Conservation (phyloP, 2,888 invertebrate species). For the Sarcophaga subvicina region DNA sequence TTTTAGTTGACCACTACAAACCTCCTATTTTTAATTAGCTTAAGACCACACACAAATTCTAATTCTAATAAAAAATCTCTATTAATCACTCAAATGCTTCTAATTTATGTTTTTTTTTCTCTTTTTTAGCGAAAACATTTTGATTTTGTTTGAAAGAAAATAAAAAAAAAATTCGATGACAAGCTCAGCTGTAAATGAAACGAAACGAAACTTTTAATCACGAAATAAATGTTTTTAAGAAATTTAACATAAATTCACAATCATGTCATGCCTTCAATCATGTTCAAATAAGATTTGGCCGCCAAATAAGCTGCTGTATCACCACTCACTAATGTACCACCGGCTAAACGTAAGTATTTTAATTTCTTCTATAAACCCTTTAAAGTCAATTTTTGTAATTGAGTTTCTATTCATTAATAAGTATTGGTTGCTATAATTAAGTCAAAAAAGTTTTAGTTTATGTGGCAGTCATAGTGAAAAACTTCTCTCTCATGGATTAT, state of each 20-base stretch:
- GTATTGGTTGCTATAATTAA: constrained; percentile 55
- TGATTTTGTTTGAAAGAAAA: no score
- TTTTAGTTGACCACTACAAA: no score
- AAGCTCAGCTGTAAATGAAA: background rate
- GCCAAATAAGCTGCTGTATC: constrained; percentile 11
- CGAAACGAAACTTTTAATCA: constrained; percentile 50
- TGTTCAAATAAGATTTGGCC: constrained; percentile 42
- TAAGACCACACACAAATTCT: background rate
- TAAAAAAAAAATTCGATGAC: background rate
- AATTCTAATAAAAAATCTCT: background rate
- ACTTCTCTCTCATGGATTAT: constrained; percentile 67
- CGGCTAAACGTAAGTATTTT: background rate
- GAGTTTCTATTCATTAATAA: background rate
- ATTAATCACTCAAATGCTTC: background rate
- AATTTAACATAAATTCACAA: constrained; percentile 66
- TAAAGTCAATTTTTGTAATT: background rate
- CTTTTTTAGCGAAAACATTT: background rate
- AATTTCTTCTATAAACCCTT: constrained; percentile 27
- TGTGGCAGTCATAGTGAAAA: constrained; percentile 7
- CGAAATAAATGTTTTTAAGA: constrained; percentile 64
- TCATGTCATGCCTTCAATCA: constrained; percentile 66
- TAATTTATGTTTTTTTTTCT: background rate
- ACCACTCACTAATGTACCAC: no score
- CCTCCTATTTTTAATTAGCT: no score
- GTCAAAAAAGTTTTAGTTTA: background rate